Evolutionary conservation across 2,113 vertebrate species (phyloP).

Genomic region (Elephantulus edwardii): DNA sequence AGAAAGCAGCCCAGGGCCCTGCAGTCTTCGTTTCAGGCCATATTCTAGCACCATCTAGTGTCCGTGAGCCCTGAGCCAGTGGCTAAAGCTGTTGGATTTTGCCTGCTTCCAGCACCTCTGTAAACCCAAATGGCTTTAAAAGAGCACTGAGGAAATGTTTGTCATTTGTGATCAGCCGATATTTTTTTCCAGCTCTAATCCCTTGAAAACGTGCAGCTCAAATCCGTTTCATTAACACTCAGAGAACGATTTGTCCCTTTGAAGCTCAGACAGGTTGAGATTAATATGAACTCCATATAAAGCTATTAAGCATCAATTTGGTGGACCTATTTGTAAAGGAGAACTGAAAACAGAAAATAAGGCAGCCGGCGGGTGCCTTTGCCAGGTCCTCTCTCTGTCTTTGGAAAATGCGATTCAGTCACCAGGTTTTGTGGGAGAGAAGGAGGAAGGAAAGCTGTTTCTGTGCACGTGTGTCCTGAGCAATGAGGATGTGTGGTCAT

Average conservation of each 20-base stretch:
- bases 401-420: neutral
- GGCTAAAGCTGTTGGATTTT: neutral
- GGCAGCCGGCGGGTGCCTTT: neutral
- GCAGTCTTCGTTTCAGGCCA: neutral
- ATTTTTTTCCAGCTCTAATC: conserved; percentile 53
- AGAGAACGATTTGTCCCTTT: conserved; percentile 73
- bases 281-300: conserved; percentile 69
- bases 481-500: neutral
- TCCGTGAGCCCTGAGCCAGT: neutral
- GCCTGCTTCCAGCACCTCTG: neutral
- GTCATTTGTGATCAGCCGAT: conserved; percentile 51
- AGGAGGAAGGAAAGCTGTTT: neutral
- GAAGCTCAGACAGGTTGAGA: conserved; percentile 70
- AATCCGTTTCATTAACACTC: conserved; percentile 69
- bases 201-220: conserved; percentile 59
- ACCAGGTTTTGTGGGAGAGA: neutral
- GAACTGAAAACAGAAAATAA: conserved; percentile 41
- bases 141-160: conserved; percentile 52
- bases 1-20: neutral
- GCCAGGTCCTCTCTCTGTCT: conserved; percentile 6
- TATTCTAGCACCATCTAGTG: conserved; percentile 72
- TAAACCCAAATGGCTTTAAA: conserved; percentile 49
- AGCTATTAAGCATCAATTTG: conserved; percentile 73
- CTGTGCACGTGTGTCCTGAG: neutral
- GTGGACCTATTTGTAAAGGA: conserved; percentile 61